Base-by-base conservation (phyloP, 2,888 invertebrate genomes). In the Watsonalla cultraria region DNA sequence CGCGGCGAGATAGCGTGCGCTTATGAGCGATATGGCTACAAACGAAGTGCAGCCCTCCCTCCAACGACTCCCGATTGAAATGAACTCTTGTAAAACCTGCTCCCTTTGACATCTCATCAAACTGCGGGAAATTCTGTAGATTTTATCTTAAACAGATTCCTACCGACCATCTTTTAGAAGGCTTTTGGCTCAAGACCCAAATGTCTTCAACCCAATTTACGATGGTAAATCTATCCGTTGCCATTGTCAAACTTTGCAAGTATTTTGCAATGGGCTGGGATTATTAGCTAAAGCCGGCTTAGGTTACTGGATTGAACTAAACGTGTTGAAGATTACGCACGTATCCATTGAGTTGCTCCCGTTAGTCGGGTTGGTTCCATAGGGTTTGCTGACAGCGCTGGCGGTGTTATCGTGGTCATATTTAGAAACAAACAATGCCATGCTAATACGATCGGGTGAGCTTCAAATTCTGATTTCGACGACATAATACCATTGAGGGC, bases 21-120 rank as follows among this genome's bases (percentile, higher is more conserved):
- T 87, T 85, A 85, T 85, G 84, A 85, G 80, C 82, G 84, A 86
- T 88, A 89, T 87, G 86, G 80, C 81, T 74, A 79, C 87, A 88
- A 89, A 89, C 82, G 80, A 88, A 88, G 89, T 86, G 78, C 75
- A 63, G 77, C 69, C 68, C 60, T 59, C 55, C 61, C 62, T 33
- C 24, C 56, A 54, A 15, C 46, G 46, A 46, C 13, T 5, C 42
- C 42, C 57, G 52, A 15, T 15, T 42, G 9, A 42, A 42, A 42
- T 11, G 42, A 42, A 42, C 42, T 42, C 42, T 42, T 42, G 42
- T 42, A 11, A 11, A 42, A 4, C 24, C 24, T 8, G 37, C 37
- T 8, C 39, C 42, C 42, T 42, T 42, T 42, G 42, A 37, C 37
- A 37, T 37, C 37, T 37, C 37, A 37, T 37, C 37, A 42, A 42